Evolutionary conservation across 2,797 vertebrate species (phyloP).

Genomic region (Pachyuromys duprasi): DNA sequence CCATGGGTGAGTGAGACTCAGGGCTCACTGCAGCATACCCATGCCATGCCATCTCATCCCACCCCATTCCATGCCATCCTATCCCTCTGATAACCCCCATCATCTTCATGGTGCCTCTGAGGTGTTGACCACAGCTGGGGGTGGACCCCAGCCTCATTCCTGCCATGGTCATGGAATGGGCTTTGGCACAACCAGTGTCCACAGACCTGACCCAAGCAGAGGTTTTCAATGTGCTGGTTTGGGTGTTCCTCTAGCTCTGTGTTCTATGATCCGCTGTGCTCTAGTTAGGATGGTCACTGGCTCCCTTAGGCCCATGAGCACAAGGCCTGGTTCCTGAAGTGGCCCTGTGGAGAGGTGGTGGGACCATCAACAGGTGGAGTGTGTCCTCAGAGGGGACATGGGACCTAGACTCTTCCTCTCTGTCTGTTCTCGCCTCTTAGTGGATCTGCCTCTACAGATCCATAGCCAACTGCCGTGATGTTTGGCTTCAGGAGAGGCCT

Average conservation of each 20-base stretch:
- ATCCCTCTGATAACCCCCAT: background rate
- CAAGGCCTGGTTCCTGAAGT: background rate
- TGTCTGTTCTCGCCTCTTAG: background rate
- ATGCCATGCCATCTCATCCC: too few species aligned
- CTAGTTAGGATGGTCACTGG: background rate
- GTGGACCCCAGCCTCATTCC: fast-evolving
- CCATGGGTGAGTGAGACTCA: background rate
- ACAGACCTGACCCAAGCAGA: background rate
- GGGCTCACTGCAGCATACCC: background rate
- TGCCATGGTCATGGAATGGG: background rate
- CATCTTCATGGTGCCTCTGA: background rate
- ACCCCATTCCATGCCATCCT: background rate
- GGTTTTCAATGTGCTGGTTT: too few species aligned
- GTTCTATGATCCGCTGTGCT: background rate
- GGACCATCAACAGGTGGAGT: background rate
- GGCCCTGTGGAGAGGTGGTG: background rate
- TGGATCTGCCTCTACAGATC: background rate
- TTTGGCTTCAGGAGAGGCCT: background rate
- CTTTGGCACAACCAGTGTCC: background rate
- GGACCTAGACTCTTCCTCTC: background rate
- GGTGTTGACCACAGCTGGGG: background rate
- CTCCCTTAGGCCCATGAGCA: background rate
- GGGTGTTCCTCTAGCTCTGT: background rate
- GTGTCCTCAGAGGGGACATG: background rate
- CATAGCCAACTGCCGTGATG: fast-evolving